Conservation (phyloP, 2,888 invertebrate species). For the Eupeodes latifasciatus region DNA sequence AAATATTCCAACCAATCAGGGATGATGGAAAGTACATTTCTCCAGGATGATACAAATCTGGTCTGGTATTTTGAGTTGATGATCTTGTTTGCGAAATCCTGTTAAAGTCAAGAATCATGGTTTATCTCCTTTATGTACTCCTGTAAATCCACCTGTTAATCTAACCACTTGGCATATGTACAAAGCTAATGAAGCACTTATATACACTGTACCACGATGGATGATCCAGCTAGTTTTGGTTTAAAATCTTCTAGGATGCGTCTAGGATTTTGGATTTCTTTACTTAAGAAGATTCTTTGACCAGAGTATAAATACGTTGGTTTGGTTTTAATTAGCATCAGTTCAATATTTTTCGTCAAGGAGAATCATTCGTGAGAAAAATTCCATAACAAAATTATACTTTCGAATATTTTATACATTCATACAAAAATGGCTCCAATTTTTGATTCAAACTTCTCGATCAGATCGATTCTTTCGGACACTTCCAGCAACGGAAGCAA, state of each 20-base stretch:
- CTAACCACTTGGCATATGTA: not conserved
- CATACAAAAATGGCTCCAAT: conserved; percentile 26
- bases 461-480: conserved; percentile 50
- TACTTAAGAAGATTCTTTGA: conserved; percentile 16
- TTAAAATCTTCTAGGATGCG: not conserved
- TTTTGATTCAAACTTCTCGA: conserved; percentile 57
- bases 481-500: conserved; percentile 37
- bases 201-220: not conserved
- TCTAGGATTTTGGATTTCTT: conserved; percentile 8
- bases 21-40: not conserved
- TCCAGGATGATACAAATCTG: not conserved
- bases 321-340: not conserved
- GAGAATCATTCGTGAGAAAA: not conserved
- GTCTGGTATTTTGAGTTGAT: not conserved
- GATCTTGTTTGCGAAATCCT: conserved; percentile 21
- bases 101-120: not conserved
- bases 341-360: conserved; percentile 6
- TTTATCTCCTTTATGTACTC: not conserved
- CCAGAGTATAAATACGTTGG: conserved; percentile 21
- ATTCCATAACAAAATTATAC: not conserved
- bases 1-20: conserved; percentile 3
- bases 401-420: no score
- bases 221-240: conserved; percentile 12
- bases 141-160: conserved; percentile 6
- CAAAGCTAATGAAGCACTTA: not conserved